Evolutionary conservation across 2,797 vertebrate species (phyloP), one percentile per base, ranked within the genome.

Genomic region (Anisognathus igniventris): DNA sequence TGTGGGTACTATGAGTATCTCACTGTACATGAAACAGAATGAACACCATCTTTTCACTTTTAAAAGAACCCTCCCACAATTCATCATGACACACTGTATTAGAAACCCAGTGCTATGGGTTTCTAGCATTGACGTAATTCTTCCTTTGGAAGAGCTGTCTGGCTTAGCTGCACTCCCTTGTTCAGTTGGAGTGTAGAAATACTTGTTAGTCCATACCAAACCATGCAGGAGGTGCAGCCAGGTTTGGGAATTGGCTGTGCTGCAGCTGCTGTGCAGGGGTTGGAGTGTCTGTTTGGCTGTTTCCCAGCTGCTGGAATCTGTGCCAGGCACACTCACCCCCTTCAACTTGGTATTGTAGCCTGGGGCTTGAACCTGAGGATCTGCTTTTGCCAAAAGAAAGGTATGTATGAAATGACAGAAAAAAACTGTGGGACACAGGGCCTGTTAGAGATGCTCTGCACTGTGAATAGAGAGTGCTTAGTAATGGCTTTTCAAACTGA

Each of bases 201-300:
- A 61, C 60, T 80, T 93, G 87, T 86, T 45, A n/a, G 44, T n/a
- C 33, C 47, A 22, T 62, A 81, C 62, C 90, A 35, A 35, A 71
- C 28, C 30, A 27, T 35, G 54, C 8, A 87, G 95, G 96, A 96
- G 77, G 90, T 64, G 70, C 88, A 81, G 39, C 45, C 54, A n/a
- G 81, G 90, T 66, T 96, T 89, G 47, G 19, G 61, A 88, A 71
- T 42, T 54, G 53, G 76, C 57, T 81, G 78, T 90, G 82, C 92
- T 91, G 39, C 92, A 95, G 93, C 96, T 97, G 96, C 90, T 92
- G 88, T 78, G 90, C 77, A 50, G 80, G 44, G 67, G 37, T 67
- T 92, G 37, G 44, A 83, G 33, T 57, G 47, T 90, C 73, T 15
- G 47, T 48, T 48, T 48, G 18, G 95, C 76, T 75, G 39, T 71